Conservation (phyloP, 2,888 invertebrate genomes). For the Dryobotodes eremita region DNA sequence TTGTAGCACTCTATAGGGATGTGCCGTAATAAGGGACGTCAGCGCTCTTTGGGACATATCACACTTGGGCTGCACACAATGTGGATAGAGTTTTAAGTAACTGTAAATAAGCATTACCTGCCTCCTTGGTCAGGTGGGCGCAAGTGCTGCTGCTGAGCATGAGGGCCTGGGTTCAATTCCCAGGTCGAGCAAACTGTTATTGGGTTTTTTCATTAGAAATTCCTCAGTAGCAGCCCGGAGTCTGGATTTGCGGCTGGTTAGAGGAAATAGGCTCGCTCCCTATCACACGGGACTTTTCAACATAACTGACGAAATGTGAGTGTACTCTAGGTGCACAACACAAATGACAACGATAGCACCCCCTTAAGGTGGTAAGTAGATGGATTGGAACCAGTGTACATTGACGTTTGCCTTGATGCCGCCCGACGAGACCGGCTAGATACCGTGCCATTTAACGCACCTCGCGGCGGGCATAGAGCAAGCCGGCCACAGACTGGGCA, state of each 20-base stretch:
- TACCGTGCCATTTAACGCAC: conserved; percentile 61
- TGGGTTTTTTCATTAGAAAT: background rate
- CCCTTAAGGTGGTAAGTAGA: conserved; percentile 58
- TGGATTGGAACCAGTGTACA: conserved; percentile 56
- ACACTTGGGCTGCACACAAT: background rate
- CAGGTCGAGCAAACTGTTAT: background rate
- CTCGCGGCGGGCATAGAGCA: conserved; percentile 7
- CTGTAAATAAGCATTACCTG: background rate
- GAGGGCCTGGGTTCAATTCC: too few relatives aligned
- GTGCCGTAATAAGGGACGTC: too few relatives aligned
- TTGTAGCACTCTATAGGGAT: background rate
- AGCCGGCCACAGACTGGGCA: background rate
- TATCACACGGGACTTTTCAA: background rate
- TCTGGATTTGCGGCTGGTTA: background rate
- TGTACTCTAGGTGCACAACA: background rate
- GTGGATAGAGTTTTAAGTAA: background rate
- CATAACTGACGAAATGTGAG: background rate
- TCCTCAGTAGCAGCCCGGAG: background rate
- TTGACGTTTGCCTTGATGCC: conserved; percentile 66
- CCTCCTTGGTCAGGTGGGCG: background rate
- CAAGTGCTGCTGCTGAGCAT: background rate
- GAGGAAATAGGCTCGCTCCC: too few relatives aligned
- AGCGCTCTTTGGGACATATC: background rate
- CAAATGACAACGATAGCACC: background rate
- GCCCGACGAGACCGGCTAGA: conserved; percentile 66